phyloP scores from a whole-genome alignment of 2,888 invertebrate species.

The Helobdella robusta region DNA sequence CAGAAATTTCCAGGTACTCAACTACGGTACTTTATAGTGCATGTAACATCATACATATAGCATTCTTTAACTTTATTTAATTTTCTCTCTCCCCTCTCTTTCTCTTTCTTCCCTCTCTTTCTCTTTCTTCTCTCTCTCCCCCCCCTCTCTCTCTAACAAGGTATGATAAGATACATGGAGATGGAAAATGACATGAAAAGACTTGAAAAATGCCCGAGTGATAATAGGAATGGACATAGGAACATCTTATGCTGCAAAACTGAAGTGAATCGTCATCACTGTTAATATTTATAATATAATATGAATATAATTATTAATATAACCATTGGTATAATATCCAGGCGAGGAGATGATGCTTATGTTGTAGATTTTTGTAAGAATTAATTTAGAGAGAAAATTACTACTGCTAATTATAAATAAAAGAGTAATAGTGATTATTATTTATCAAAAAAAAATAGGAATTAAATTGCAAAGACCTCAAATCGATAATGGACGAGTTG shows the following conservation, averaged over 20 bases:
- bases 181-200: constrained; percentile 47
- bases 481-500: constrained; percentile 47
- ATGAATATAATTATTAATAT: too few relatives aligned
- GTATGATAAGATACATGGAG: constrained; percentile 48
- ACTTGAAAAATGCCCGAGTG: constrained; percentile 8
- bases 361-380: too few relatives aligned
- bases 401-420: too few relatives aligned
- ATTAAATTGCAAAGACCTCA: constrained; percentile 35
- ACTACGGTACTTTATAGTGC: background rate
- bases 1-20: constrained; percentile 43
- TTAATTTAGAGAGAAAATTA: too few relatives aligned
- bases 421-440: too few relatives aligned
- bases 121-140: background rate
- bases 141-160: too few relatives aligned
- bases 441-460: background rate
- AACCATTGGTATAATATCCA: too few relatives aligned
- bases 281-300: background rate
- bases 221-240: background rate
- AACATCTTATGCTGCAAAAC: background rate
- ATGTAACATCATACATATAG: too few relatives aligned
- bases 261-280: background rate
- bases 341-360: too few relatives aligned
- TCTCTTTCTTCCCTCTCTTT: background rate
- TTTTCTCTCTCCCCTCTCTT: background rate
- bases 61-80: background rate